These are phyloP conservation scores for Himalopsyche anomala DNA, from an alignment of 2,888 invertebrate genomes.

Conservation along the genomic window DNA sequence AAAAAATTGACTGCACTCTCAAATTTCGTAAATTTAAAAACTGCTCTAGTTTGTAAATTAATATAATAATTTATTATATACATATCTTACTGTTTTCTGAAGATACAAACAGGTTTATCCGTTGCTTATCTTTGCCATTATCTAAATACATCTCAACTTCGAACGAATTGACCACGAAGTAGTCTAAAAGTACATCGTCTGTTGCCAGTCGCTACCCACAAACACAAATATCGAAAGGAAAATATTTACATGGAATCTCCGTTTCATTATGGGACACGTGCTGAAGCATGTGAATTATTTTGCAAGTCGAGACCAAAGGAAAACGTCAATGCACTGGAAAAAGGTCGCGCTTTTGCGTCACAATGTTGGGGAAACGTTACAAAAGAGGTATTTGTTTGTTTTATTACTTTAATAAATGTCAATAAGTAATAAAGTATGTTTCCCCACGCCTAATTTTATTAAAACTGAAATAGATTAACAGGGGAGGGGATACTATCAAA, in stretches of 20 bases:
- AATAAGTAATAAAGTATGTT: not conserved
- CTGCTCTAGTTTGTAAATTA: no score
- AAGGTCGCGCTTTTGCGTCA: constrained; percentile 2
- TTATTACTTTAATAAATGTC: not conserved
- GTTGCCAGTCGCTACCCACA: not conserved
- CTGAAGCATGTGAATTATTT: constrained; percentile 35
- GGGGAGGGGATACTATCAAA: no score
- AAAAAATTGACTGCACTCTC: no score
- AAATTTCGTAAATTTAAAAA: no score
- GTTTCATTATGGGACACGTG: constrained; percentile 22
- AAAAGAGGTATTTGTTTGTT: not conserved
- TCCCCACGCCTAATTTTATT: no score
- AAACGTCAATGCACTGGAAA: constrained; percentile 26
- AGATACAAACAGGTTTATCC: no score
- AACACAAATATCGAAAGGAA: constrained; percentile 1
- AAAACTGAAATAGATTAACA: no score
- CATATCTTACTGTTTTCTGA: no score
- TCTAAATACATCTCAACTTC: not conserved
- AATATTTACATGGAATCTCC: constrained; percentile 19
- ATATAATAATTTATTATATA: no score
- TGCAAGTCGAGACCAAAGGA: constrained; percentile 20
- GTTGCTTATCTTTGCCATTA: not conserved
- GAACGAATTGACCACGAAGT: not conserved
- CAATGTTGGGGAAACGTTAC: not conserved
- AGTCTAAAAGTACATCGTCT: not conserved